Conservation (phyloP, 2,888 invertebrate genomes). For the Clanis bilineata region DNA sequence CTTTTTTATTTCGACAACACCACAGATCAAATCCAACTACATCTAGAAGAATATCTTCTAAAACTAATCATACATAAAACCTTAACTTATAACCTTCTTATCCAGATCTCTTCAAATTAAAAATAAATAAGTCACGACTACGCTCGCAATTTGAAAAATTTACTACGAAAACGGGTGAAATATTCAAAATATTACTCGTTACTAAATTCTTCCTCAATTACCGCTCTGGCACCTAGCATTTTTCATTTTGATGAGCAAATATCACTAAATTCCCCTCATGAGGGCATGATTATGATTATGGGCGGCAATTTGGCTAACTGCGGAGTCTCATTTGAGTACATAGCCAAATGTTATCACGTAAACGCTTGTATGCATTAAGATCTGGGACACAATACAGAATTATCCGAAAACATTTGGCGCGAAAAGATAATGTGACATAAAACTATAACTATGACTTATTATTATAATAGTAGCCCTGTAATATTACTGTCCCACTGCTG, state of each 20-base stretch:
- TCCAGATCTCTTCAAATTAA: too few species aligned
- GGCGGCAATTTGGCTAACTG: slow-evolving; percentile 9
- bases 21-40: too few species aligned
- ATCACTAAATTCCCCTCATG: slow-evolving; percentile 10
- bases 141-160: too few species aligned
- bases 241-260: slow-evolving; percentile 11
- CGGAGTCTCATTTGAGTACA: slow-evolving; percentile 6
- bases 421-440: neutral
- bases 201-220: neutral
- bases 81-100: too few species aligned
- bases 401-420: neutral
- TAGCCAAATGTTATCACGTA: slow-evolving; percentile 8
- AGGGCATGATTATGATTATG: neutral
- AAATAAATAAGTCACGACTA: too few species aligned
- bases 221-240: neutral
- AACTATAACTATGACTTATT: neutral
- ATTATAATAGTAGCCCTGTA: too few species aligned
- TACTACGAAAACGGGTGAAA: neutral
- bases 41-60: too few species aligned
- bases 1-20: too few species aligned
- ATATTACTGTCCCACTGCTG: too few species aligned
- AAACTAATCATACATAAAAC: too few species aligned
- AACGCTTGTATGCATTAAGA: slow-evolving; percentile 9
- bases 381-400: neutral
- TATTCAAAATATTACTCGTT: neutral